Evolutionary conservation across 2,888 invertebrate genomes (phyloP), one percentile per base, ranked within the genome.

Genomic region (Epinotia ramella): DNA sequence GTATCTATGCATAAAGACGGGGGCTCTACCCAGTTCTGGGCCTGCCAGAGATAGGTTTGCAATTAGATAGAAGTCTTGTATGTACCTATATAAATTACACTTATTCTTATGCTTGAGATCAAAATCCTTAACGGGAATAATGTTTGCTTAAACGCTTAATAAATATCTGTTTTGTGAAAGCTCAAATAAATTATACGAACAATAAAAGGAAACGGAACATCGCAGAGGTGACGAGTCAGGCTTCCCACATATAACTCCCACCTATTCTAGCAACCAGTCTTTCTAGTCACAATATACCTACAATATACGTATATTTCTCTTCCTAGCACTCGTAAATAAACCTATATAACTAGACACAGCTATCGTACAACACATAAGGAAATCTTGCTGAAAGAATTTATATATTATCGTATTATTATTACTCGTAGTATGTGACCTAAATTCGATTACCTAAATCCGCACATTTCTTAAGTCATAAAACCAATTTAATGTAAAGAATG

Each of bases 221-320:
- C 46, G 11, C 59, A 46, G 69, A 69, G 69, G 60, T 69, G 69
- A 69, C 69, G 69, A 69, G 69, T 69, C 59, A 44, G 24, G 69
- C 69, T 69, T 69, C 69, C 69, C 69, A 69, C 69, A 69, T 69
- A 46, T 69, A 46, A 69, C 69, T 69, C 69, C 69, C 69, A 69
- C 69, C 57, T 63, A 63, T 63, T 68, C 67, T 59, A 44, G 57
- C 59, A 69, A 69, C 69, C 69, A 59, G 69, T 69, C 69, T 69
- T 69, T 69, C 69, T 69, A 60, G 46, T 46, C 69, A 60, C 40
- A 40, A 40, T 69, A 68, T 44, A 68, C 44, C 44, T 24, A 59
- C 44, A 68, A 59, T 68, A 60, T 60, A 68, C 44, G 44, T 59
- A 11, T 16, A 16, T 20, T 69, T 69, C 69, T 11, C 59, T 69